Percentiles rank a stretch among this genome's conserved stretches.
phyloP scores from a whole-genome alignment of 2,888 invertebrate genomes.

The Gonocerus acuteangulatus region DNA sequence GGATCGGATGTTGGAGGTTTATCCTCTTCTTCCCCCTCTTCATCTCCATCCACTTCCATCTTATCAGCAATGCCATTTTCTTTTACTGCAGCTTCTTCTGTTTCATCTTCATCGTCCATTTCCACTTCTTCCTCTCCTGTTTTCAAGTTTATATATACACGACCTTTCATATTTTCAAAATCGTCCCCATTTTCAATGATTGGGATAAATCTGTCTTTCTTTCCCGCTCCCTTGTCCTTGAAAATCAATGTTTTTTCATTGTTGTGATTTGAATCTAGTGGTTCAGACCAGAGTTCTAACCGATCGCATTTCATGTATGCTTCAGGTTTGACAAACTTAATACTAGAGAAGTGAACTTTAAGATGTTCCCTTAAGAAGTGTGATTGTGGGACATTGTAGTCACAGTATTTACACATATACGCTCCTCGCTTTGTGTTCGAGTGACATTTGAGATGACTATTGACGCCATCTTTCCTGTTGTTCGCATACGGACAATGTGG shows the following conservation, averaged over 20 bases:
- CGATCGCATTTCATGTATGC: constrained; percentile 56
- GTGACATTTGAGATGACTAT: constrained; percentile 69
- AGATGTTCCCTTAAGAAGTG: constrained; percentile 70
- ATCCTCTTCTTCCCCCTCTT: constrained; percentile 8
- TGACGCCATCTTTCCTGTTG: constrained; percentile 61
- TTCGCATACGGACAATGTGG: constrained; percentile 73
- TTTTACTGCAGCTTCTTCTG: constrained; percentile 3
- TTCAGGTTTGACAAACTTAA: constrained; percentile 51
- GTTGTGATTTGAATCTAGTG: constrained; percentile 42
- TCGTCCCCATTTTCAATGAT: constrained; percentile 15
- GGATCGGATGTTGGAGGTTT: background rate
- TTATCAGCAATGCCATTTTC: constrained; percentile 6
- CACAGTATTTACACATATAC: constrained; percentile 72
- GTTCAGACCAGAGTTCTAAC: constrained; percentile 51
- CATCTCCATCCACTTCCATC: constrained; percentile 2
- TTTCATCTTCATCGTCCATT: constrained; percentile 27
- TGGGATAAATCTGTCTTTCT: constrained; percentile 35
- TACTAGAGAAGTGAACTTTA: constrained; percentile 63
- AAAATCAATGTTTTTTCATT: constrained; percentile 39
- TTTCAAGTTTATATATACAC: constrained; percentile 34
- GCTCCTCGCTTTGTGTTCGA: constrained; percentile 54
- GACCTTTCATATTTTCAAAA: constrained; percentile 31
- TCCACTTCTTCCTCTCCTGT: constrained; percentile 35
- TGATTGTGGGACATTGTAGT: constrained; percentile 67
- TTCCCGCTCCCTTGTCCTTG: constrained; percentile 37